A percentile compares a stretch with the other conserved stretches of the same genome.
Conservation (phyloP, 92 coral and sea anemone species). For the Pocillopora grandis region DNA sequence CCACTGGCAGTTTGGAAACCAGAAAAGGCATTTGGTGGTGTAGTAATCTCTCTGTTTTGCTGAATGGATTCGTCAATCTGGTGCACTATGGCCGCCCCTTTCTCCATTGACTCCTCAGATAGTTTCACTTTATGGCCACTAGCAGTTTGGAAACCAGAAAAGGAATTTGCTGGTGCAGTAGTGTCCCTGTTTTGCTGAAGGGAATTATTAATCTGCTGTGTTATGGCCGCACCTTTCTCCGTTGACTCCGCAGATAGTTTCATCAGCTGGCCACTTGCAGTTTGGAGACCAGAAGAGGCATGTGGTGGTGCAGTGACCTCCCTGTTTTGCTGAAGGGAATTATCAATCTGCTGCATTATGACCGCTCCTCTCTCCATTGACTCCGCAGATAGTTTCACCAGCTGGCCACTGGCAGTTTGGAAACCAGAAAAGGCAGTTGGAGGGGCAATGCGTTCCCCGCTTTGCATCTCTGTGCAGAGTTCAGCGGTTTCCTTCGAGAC, state of each 20-base stretch:
- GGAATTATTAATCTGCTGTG: constrained; percentile 3
- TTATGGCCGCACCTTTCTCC: constrained; percentile 50
- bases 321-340: too few species aligned
- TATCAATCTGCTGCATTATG: constrained; percentile 19
- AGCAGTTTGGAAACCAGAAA: constrained; percentile 18
- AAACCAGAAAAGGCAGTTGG: constrained; percentile 44
- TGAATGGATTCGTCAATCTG: not conserved
- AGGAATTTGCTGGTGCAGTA: not conserved
- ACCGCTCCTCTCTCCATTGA: constrained; percentile 56
- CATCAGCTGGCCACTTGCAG: constrained; percentile 65
- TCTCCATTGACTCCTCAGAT: constrained; percentile 40
- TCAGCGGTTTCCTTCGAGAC: not conserved
- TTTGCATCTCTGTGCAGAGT: too few species aligned
- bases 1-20: constrained; percentile 65
- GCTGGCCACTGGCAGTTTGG: constrained; percentile 72
- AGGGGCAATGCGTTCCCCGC: too few species aligned
- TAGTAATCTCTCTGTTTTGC: not conserved
- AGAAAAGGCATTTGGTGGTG: not conserved
- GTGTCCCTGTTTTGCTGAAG: not conserved
- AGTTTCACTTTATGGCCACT: constrained; percentile 43
- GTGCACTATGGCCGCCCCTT: constrained; percentile 29
- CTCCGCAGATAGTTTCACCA: constrained; percentile 66
- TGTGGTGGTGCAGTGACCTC: not conserved
- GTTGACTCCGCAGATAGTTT: constrained; percentile 60
- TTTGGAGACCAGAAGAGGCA: constrained; percentile 53